phyloP scores from a whole-genome alignment of 92 coral and sea anemone genomes.

The Montipora capitata region DNA sequence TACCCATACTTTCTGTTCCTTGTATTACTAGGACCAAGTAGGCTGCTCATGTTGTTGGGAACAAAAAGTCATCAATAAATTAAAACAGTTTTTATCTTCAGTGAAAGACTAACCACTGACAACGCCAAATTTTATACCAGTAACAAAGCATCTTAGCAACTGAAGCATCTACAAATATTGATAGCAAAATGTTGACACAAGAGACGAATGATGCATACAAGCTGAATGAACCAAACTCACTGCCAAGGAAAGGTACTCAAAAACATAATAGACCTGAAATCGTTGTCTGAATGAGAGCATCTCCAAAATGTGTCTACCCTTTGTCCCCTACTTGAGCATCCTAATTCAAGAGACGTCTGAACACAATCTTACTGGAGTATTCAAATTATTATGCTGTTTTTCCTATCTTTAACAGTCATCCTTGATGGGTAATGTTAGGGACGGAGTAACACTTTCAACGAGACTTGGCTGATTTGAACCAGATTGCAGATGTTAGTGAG shows the following conservation, averaged over 20 bases:
- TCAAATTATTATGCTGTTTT: too few species aligned
- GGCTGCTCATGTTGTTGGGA: not conserved
- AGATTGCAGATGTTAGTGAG: too few species aligned
- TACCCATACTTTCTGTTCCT: constrained; percentile 20
- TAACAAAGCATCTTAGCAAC: constrained; percentile 40
- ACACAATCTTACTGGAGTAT: too few species aligned
- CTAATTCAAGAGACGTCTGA: too few species aligned
- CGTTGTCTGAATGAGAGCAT: not conserved
- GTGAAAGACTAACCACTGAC: not conserved
- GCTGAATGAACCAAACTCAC: constrained; percentile 8
- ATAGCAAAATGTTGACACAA: constrained; percentile 16
- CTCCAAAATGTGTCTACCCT: too few species aligned
- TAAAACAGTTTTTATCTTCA: too few species aligned
- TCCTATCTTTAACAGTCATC: too few species aligned
- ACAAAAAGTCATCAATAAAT: not conserved
- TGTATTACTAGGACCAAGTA: constrained; percentile 29
- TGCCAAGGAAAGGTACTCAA: not conserved
- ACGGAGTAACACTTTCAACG: too few species aligned
- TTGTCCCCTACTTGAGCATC: too few species aligned
- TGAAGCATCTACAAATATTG: constrained; percentile 29
- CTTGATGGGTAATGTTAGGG: too few species aligned
- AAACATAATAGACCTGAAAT: too few species aligned
- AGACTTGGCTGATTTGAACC: too few species aligned
- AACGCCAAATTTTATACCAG: not conserved
- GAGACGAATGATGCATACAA: constrained; percentile 23